Conservation (phyloP, 2,888 invertebrate genomes). For the Drosophila formosana region DNA sequence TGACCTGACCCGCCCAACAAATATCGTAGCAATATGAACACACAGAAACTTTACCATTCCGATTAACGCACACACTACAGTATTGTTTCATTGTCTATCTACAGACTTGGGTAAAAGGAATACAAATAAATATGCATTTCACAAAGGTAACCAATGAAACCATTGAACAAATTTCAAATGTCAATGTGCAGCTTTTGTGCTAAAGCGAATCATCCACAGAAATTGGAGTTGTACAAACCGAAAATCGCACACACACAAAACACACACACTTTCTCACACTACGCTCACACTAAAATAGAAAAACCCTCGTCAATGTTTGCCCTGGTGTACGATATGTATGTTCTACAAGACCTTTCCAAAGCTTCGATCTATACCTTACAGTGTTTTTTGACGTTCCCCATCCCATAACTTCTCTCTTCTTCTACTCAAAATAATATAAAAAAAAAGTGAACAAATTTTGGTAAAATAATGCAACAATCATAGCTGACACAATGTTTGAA, state of each 20-base stretch:
- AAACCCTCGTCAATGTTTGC: constrained; percentile 55
- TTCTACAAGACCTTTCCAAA: constrained; percentile 36
- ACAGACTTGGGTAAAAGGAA: constrained; percentile 71
- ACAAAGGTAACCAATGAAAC: constrained; percentile 67
- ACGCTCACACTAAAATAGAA: constrained; percentile 19
- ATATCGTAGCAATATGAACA: constrained; percentile 15
- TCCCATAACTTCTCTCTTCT: constrained; percentile 28
- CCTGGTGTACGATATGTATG: constrained; percentile 54
- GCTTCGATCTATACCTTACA: constrained; percentile 42
- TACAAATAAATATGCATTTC: constrained; percentile 56
- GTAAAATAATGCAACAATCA: constrained; percentile 76
- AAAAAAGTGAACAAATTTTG: constrained; percentile 56
- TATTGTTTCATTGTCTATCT: constrained; percentile 66
- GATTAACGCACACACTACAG: constrained; percentile 44
- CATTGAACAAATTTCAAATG: constrained; percentile 5
- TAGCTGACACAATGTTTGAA: constrained; percentile 86
- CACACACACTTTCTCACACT: constrained; percentile 21
- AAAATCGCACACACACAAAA: constrained; percentile 15
- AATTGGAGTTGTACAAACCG: constrained; percentile 24
- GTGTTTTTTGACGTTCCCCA: constrained; percentile 34
- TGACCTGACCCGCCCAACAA: constrained; percentile 10
- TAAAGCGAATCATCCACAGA: constrained; percentile 54
- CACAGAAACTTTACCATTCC: constrained; percentile 12
- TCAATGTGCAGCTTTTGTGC: constrained; percentile 69
- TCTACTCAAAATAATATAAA: constrained; percentile 11